phyloP scores from a whole-genome alignment of 2,888 invertebrate species.

The Argyra leucocephala region DNA sequence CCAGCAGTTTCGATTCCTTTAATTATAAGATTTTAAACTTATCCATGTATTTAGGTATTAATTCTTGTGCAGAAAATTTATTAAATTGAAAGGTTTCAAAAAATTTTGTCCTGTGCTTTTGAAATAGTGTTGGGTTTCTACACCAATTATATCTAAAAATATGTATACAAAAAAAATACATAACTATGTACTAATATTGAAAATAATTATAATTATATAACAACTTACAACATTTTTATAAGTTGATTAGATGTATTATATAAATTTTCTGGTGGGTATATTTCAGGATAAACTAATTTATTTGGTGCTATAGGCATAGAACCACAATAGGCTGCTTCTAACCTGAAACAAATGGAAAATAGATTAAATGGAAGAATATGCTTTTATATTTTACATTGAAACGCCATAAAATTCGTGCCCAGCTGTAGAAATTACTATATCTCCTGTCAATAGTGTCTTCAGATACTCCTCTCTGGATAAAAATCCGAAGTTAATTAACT shows the following conservation, averaged over 20 bases:
- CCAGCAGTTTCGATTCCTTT: no score
- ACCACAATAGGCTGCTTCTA: constrained; percentile 60
- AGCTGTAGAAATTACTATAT: constrained; percentile 63
- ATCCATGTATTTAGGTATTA: constrained; percentile 41
- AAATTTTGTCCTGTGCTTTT: constrained; percentile 36
- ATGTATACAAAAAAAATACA: not conserved
- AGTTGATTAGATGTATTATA: constrained; percentile 52
- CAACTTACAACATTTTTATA: constrained; percentile 43
- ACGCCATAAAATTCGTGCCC: constrained; percentile 70
- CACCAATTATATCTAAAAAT: constrained; percentile 41
- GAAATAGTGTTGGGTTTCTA: constrained; percentile 43
- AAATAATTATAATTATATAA: not conserved
- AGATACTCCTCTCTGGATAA: constrained; percentile 51
- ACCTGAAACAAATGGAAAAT: constrained; percentile 42
- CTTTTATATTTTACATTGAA: constrained; percentile 49
- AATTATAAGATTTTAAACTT: constrained; percentile 32
- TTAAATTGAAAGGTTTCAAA: constrained; percentile 41
- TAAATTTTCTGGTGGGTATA: constrained; percentile 54
- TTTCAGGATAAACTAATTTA: constrained; percentile 61
- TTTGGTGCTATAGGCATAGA: constrained; percentile 63
- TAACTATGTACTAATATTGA: no score
- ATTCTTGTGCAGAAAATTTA: constrained; percentile 39
- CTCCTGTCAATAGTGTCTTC: constrained; percentile 47
- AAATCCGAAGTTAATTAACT: constrained; percentile 54
- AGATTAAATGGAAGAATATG: not conserved